A percentile compares a stretch with the other conserved stretches of the same genome.
phyloP scores from a whole-genome alignment of 2,888 invertebrate species.

The Morpho helenor region DNA sequence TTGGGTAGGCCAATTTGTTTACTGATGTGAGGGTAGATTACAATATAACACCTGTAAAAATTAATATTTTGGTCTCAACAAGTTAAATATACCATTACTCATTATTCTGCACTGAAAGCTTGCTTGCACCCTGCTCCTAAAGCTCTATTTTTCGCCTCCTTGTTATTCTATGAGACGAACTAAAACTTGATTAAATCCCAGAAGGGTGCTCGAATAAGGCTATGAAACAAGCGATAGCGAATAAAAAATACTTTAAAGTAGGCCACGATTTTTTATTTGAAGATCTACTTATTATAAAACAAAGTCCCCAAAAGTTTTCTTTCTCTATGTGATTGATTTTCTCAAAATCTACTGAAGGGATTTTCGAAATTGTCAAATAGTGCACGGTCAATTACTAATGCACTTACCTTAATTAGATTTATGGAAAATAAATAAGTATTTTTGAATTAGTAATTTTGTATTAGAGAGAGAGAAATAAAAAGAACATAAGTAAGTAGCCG shows the following conservation, averaged over 20 bases:
- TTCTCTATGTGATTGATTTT: no score
- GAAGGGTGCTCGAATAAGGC: conserved; percentile 11
- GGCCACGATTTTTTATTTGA: neutral
- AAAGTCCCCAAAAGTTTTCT: no score
- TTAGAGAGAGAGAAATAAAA: neutral
- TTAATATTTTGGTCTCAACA: no score
- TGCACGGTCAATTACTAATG: no score
- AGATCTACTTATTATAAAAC: neutral
- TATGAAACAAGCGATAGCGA: neutral
- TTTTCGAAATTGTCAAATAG: no score
- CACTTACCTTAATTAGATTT: no score
- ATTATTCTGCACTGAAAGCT: neutral
- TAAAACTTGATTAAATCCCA: conserved; percentile 22
- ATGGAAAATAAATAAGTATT: neutral
- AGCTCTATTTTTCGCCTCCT: conserved; percentile 10
- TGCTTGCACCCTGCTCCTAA: conserved; percentile 5
- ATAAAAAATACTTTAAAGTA: neutral
- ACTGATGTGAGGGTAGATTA: no score
- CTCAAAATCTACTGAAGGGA: no score
- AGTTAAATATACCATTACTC: neutral
- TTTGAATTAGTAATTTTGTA: neutral
- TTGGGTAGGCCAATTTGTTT: no score
- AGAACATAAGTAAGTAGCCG: no score
- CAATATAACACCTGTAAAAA: no score
- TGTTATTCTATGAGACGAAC: conserved; percentile 10